Conservation (phyloP, 2,888 invertebrate species). For the Syrphus vitripennis region DNA sequence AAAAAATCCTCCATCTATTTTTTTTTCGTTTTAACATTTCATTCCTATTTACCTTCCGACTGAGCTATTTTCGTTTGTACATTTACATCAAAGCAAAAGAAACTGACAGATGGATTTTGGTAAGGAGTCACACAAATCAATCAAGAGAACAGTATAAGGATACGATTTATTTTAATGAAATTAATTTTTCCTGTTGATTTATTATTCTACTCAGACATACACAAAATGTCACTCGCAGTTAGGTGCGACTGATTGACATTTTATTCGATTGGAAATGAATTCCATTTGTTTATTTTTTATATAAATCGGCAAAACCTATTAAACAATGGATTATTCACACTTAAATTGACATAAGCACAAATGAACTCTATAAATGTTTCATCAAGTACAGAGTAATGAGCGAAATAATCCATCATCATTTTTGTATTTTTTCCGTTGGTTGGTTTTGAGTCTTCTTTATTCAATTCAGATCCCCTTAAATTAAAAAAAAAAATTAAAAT, state of each 20-base stretch:
- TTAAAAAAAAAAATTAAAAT: too few species aligned
- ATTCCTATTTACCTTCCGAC: too few species aligned
- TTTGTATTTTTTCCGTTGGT: background rate
- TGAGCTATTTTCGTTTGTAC: too few species aligned
- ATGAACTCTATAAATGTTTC: background rate
- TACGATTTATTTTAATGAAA: conserved; percentile 28
- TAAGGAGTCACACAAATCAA: background rate
- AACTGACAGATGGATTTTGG: background rate
- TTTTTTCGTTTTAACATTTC: too few species aligned
- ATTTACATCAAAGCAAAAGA: too few species aligned
- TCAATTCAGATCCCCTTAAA: background rate
- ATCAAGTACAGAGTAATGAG: background rate
- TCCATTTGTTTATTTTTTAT: background rate
- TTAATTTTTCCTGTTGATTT: conserved; percentile 24
- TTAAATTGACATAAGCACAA: background rate
- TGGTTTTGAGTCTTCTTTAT: background rate
- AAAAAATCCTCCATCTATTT: too few species aligned
- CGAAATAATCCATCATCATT: conserved; percentile 12
- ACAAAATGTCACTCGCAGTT: conserved; percentile 6
- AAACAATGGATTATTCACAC: background rate
- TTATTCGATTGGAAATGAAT: conserved; percentile 5
- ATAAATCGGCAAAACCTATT: background rate
- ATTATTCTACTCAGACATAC: background rate
- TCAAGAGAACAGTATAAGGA: conserved; percentile 7
- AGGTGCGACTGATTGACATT: conserved; percentile 11